Evolutionary conservation across 2,888 invertebrate genomes (phyloP), one percentile per base, ranked within the genome.

Genomic region (Erynnis tages): DNA sequence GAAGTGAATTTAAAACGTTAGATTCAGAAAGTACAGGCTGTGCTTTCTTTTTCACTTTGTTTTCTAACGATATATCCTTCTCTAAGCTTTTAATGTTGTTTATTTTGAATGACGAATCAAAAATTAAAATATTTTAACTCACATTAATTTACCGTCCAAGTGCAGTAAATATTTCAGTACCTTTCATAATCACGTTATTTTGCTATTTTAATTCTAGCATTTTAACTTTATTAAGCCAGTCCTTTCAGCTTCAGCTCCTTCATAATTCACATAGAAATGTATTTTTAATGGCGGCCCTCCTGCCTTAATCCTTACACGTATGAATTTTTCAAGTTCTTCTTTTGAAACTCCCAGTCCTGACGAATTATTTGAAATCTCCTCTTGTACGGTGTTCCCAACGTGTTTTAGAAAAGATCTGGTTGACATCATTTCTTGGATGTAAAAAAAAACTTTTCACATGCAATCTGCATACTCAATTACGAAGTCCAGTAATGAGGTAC

Each of bases 401-500:
- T 41, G 53, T 46, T 40, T 55, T 53, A 50, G 45, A 52, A 38
- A 55, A 50, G 57, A 56, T 59, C 55, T 53, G 56, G 58, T 61
- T 58, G 55, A 62, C 53, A 60, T 56, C 40, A 41, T 58, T 56
- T 59, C 56, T 38, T 27, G 32, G 7, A 13, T 14, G 10, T 21
- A 23, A 38, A 40, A 61, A 63, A 65, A 65, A 61, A 60, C 48
- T 62, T 63, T 69, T 61, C 62, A 67, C 66, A 67, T 72, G 63
- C 70, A 74, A 72, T 69, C 67, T 71, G 70, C 73, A 74, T 73
- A 73, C 69, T 71, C 71, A 73, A 76, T 74, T 70, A 69, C 67
- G 29, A 54, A 68, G 63, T 71, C 69, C 70, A 57, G 75, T 84
- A 83, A 83, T 79, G 78, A 82, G 76, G 73, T 73, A 63, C 70